phyloP scores from a whole-genome alignment of 2,113 vertebrate genomes.

The Aramus guarauna region DNA sequence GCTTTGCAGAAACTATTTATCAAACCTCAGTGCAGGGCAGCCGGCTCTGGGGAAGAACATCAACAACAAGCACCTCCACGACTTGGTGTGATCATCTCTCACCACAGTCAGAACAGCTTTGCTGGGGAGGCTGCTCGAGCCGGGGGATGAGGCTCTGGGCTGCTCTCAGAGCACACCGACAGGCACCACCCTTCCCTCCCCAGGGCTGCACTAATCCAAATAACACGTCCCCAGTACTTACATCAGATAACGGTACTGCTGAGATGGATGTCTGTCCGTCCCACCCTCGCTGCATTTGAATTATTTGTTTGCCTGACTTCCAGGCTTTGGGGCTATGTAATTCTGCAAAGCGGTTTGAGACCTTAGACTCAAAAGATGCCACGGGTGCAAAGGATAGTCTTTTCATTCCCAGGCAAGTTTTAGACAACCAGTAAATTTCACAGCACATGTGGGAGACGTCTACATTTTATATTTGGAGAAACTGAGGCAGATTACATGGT shows the following conservation, averaged over 20 bases:
- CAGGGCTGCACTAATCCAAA: neutral
- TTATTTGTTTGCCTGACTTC: neutral
- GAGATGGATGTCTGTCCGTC: neutral
- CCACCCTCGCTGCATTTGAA: neutral
- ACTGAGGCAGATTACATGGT: neutral
- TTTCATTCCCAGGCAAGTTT: neutral
- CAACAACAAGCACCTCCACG: neutral
- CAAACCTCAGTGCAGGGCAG: neutral
- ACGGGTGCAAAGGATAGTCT: neutral
- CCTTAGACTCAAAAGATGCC: neutral
- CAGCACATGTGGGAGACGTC: neutral
- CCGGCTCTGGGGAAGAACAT: neutral
- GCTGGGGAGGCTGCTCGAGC: neutral
- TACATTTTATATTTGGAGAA: neutral
- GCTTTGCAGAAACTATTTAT: neutral
- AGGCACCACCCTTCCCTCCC: neutral
- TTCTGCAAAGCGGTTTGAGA: neutral
- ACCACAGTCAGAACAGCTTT: neutral
- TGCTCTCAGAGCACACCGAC: too few species aligned
- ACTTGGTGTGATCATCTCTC: neutral
- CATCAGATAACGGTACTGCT: neutral
- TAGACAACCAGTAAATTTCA: neutral
- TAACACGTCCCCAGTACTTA: neutral
- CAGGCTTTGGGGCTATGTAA: neutral
- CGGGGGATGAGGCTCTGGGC: neutral